Conservation (phyloP, 2,888 invertebrate species). For the Bombylius discolor region DNA sequence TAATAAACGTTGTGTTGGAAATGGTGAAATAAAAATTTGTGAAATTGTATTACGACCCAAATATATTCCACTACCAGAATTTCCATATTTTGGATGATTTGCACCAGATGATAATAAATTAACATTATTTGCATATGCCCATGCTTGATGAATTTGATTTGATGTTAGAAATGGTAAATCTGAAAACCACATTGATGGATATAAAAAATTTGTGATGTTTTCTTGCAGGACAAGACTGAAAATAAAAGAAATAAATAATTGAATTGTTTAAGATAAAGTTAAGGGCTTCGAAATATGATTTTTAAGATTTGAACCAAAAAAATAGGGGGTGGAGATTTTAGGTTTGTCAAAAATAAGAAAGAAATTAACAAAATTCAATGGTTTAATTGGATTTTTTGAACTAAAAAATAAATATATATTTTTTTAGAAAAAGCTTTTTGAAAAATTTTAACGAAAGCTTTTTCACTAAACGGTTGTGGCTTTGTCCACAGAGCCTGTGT, state of each 20-base stretch:
- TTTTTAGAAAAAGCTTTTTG: no score
- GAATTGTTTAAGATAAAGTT: not conserved
- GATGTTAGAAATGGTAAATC: constrained; percentile 64
- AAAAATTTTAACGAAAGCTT: no score
- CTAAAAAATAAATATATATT: no score
- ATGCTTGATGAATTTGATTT: constrained; percentile 55
- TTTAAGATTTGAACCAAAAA: not conserved
- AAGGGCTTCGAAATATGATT: no score
- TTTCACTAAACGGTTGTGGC: no score
- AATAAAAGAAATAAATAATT: not conserved
- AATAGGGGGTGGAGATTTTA: not conserved
- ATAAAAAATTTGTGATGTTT: constrained; percentile 32
- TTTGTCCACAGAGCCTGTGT: no score
- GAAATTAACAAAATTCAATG: no score
- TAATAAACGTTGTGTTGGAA: constrained; percentile 22
- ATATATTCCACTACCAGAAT: constrained; percentile 65
- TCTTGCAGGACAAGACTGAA: constrained; percentile 11
- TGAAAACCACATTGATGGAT: constrained; percentile 69
- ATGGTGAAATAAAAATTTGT: constrained; percentile 13
- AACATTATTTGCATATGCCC: constrained; percentile 51
- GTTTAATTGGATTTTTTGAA: no score
- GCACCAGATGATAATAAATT: constrained; percentile 60
- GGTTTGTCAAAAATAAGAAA: no score
- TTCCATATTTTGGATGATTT: constrained; percentile 46
- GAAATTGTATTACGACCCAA: constrained; percentile 37